Evolutionary conservation across 2,888 invertebrate species (phyloP).

Genomic region (Cotesia congregata): DNA sequence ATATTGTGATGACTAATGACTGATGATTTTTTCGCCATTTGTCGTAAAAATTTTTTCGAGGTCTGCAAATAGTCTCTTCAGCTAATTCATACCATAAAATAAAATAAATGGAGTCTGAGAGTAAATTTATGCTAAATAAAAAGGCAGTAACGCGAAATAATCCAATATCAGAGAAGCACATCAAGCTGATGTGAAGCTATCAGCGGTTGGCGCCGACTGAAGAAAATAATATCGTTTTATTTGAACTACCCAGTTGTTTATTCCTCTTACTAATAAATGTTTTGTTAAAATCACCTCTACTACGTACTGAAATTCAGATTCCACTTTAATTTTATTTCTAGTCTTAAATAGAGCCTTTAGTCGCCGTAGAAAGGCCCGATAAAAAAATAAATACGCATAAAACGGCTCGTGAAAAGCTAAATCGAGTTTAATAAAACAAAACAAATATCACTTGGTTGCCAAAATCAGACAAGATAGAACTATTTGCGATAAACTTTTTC

Average conservation of each 20-base stretch:
- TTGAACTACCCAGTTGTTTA: slow-evolving; percentile 44
- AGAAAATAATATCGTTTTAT: slow-evolving; percentile 43
- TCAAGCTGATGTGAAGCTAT: slow-evolving; percentile 46
- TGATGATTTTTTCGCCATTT: too few species aligned
- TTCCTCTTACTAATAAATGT: slow-evolving; percentile 25
- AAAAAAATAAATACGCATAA: slow-evolving; percentile 11
- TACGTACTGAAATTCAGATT: neutral
- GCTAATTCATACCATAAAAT: neutral
- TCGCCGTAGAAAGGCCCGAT: neutral
- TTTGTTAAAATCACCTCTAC: neutral
- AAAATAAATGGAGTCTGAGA: neutral
- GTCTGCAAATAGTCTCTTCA: too few species aligned
- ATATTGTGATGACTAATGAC: too few species aligned
- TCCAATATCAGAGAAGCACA: slow-evolving; percentile 28
- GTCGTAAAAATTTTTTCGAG: too few species aligned
- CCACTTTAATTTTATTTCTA: neutral
- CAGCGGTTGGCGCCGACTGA: slow-evolving; percentile 46
- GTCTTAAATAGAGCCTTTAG: neutral
- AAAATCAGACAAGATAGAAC: slow-evolving; percentile 56
- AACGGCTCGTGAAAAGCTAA: neutral
- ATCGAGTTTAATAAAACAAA: slow-evolving; percentile 12
- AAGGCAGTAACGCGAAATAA: slow-evolving; percentile 14
- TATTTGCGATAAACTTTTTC: slow-evolving; percentile 53
- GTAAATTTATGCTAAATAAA: neutral
- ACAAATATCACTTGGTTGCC: slow-evolving; percentile 50